These are phyloP conservation scores for Orientallactaga sibirica DNA, from an alignment of 2,797 vertebrate genomes.

Conservation along the genomic window DNA sequence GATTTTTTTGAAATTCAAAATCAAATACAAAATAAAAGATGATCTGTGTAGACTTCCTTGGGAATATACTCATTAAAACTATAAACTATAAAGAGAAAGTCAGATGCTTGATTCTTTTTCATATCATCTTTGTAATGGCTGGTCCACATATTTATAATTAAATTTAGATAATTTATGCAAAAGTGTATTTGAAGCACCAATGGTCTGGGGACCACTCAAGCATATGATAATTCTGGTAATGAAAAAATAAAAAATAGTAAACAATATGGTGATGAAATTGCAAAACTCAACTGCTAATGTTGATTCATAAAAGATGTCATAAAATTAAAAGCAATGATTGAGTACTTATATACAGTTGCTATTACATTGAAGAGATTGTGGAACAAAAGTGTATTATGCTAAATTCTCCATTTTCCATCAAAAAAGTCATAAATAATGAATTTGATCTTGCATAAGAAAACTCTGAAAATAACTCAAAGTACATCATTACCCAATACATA, in stretches of 20 bases:
- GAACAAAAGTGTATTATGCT: neutral
- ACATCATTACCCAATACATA: neutral
- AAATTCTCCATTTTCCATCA: constrained; percentile 10
- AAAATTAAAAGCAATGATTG: neutral
- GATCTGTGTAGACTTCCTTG: neutral
- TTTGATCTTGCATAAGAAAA: neutral
- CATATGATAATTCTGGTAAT: neutral
- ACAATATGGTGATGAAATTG: neutral
- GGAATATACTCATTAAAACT: constrained; percentile 23
- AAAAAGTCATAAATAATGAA: neutral
- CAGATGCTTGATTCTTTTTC: neutral
- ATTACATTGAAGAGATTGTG: neutral
- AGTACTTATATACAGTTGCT: neutral
- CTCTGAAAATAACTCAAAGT: neutral
- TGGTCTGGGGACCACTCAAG: neutral
- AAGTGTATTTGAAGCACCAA: neutral
- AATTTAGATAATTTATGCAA: neutral
- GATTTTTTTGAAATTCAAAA: neutral
- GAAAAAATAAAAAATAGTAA: neutral
- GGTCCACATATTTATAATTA: constrained; percentile 2
- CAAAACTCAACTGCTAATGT: neutral
- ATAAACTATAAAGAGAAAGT: neutral
- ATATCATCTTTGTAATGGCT: neutral
- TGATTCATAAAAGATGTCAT: neutral
- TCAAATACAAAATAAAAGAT: constrained; percentile 19